Evolutionary conservation across 2,113 vertebrate species (phyloP), one percentile per base, ranked within the genome.

Genomic region (Phaethon lepturus): DNA sequence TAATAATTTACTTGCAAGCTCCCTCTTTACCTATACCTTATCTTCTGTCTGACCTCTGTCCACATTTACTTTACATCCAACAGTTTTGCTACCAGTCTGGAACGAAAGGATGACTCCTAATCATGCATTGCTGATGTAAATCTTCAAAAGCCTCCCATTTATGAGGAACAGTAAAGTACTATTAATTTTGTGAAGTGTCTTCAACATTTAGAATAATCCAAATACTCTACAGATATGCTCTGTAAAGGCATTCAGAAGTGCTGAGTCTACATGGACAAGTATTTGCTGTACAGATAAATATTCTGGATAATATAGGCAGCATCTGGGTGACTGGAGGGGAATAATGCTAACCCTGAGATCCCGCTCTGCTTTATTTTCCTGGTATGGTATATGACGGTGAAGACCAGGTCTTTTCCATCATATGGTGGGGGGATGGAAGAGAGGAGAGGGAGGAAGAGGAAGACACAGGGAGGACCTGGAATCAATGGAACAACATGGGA

Each of bases 361-460:
- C 52, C 35, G 2, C 12, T 59, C n/a, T 58, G 14, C 11, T 87
- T 81, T 13, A 26, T 77, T 52, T 88, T 53, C 52, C 31, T 86
- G 11, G 13, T 60, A 35, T 4, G 2, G 20, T 17, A 78, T 17
- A 26, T 31, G 31, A 50, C 6, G 3, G 23, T 42, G 31, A 45
- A 77, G 81, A 81, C 52, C 10, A 74, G 17, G 8, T 3, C 12
- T 78, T 73, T 92, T 45, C 44, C 44, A 44, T 64, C 44, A 28
- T n/a, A 23, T 0, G 0, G 6, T 24, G 25, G 4, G 10, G 8
- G 2, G 4, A 20, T 20, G 11, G 17, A 67, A 47, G 4, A 23
- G 12, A 66, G 40, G 75, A 60, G 1, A 74, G 3, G 10, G 13
- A 80, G n/a, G 6, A 53, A 58, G 38, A 59, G 14, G 10, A 67